Base-by-base conservation (phyloP, 2,888 invertebrate genomes). In the Rhingia campestris region DNA sequence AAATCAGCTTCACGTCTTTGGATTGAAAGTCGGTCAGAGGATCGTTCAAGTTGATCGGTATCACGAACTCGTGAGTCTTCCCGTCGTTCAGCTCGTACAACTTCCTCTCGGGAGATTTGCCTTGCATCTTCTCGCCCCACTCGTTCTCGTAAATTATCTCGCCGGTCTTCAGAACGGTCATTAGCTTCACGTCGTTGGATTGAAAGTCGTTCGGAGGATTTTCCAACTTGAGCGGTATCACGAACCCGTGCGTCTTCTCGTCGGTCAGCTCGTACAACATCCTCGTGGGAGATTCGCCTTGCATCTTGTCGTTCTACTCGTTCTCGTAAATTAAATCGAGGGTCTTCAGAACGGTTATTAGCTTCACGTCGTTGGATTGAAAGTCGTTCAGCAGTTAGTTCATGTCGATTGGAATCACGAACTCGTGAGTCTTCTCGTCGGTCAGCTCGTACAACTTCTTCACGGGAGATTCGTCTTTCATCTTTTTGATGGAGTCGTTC, bases 81-180 rank as follows among this genome's bases (percentile, higher is more conserved):
- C n/a, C 74, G 35, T 43, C 74, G 59, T 0, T 66, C 56, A 12
- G 30, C 14, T 5, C 7, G 41, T 6, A 2, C 30, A 1, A 4
- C 12, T 14, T 56, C n/a, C 5, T 12, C 10, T 2, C n/a, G 10
- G n/a, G 12, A 9, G 2, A 7, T 4, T 4, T 3, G 41, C 5
- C 4, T 39, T 30, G 33, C 14, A 12, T 76, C 61, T 59, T 53
- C 59, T 10, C 53, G 41, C n/a, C 37, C 79, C 14, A 39, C 30
- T 53, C 79, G 72, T 59, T 61, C 72, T 4, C 37, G 30, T 22
- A 45, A 35, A 10, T 69, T 63, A 10, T 47, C 45, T 47, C 33
- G 53, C 0, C 61, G 14, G 14, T 41, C 41, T 7, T 6, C 41
- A 41, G 41, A 6, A 10, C 41, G 9, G 4, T 9, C 41, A 1